These are phyloP conservation scores for Gymnodraco acuticeps DNA, from an alignment of 2,797 vertebrate genomes.

Conservation along the genomic window DNA sequence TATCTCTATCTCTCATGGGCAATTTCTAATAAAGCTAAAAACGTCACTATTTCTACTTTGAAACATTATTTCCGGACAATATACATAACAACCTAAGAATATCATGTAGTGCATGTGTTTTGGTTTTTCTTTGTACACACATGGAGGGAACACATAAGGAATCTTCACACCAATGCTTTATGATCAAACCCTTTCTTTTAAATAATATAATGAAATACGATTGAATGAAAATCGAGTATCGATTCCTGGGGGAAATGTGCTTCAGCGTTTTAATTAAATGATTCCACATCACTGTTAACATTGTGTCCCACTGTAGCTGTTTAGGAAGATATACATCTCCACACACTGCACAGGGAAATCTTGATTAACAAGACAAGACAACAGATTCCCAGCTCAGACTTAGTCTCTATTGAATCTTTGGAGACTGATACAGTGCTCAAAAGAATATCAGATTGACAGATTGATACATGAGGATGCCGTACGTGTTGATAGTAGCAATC, in stretches of 20 bases:
- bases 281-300: slow-evolving; percentile 2
- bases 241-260: background rate
- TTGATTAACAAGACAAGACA: slow-evolving; percentile 62
- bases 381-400: slow-evolving; percentile 58
- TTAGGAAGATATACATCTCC: slow-evolving; percentile 12
- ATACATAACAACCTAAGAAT: background rate
- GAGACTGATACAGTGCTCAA: slow-evolving; percentile 75
- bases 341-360: slow-evolving; percentile 48
- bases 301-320: background rate
- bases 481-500: slow-evolving; percentile 79
- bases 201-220: background rate
- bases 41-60: slow-evolving; percentile 2
- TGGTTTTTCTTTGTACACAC: background rate
- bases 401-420: slow-evolving; percentile 65
- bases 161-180: background rate
- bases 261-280: too few species aligned
- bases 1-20: slow-evolving; percentile 47
- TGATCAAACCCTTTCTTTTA: background rate
- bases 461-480: slow-evolving; percentile 78
- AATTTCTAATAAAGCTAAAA: slow-evolving; percentile 44
- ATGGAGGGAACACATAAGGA: background rate
- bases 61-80: slow-evolving; percentile 15
- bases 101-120: background rate
- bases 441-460: slow-evolving; percentile 80
- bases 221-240: background rate